A percentile compares a stretch with the other conserved stretches of the same genome.
Evolutionary conservation across 2,797 vertebrate species (phyloP).

Genomic region (Tragopan temminckii): DNA sequence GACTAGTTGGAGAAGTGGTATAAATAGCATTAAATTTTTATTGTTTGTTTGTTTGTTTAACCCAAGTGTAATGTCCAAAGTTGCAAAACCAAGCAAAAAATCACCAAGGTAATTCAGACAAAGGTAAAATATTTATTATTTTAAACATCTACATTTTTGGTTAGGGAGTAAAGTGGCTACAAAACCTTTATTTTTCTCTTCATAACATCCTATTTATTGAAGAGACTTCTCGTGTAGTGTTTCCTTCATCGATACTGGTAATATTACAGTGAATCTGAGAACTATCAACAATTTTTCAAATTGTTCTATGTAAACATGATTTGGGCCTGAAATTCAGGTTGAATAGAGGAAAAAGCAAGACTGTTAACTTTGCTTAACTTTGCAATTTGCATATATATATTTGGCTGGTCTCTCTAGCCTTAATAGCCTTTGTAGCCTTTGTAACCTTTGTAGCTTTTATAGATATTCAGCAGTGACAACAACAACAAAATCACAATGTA

Average conservation of each 20-base stretch:
- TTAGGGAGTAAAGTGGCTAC: background rate
- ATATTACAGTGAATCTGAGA: background rate
- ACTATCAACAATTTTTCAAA: background rate
- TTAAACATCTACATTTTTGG: background rate
- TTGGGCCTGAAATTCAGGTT: background rate
- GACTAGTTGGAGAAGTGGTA: background rate
- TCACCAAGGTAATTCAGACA: background rate
- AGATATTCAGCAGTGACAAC: too few relatives aligned
- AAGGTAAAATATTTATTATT: background rate
- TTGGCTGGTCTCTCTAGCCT: background rate
- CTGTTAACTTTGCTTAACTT: background rate
- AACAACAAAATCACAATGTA: background rate
- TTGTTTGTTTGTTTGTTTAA: background rate
- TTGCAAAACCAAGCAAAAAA: background rate
- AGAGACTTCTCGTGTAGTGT: rapidly evolving
- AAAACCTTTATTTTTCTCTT: background rate
- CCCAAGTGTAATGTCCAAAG: rapidly evolving
- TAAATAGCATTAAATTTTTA: background rate
- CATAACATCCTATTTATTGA: background rate
- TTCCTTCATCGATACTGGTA: background rate
- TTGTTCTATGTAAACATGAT: background rate
- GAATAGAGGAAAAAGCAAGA: background rate
- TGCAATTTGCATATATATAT: background rate
- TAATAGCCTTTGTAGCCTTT: background rate
- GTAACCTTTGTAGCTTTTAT: too few relatives aligned